Percentiles rank a stretch among this genome's conserved stretches.
phyloP scores from a whole-genome alignment of 37 sponge, comb jelly and placozoan genomes.

The Corticium candelabrum region DNA sequence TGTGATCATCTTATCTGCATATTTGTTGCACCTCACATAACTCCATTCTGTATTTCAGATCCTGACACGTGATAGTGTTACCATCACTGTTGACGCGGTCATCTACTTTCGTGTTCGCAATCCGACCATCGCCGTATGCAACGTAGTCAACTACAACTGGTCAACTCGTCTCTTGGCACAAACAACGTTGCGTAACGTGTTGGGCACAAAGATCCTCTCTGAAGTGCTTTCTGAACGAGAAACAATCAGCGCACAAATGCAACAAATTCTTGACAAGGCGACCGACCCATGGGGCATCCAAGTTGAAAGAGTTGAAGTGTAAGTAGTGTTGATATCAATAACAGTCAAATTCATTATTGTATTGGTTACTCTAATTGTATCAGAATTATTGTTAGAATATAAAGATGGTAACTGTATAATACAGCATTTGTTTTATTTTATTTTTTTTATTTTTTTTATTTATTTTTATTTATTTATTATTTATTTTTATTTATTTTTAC shows the following conservation, averaged over 20 bases:
- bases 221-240: constrained; percentile 75
- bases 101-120: constrained; percentile 71
- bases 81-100: constrained; percentile 88
- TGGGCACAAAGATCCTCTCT: constrained; percentile 79
- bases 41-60: constrained; percentile 44
- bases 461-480: too few relatives aligned
- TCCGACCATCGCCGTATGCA: constrained; percentile 66
- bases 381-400: too few relatives aligned
- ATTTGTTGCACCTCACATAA: too few relatives aligned
- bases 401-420: too few relatives aligned
- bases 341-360: background rate
- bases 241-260: constrained; percentile 39
- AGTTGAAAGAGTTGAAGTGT: constrained; percentile 88
- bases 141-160: constrained; percentile 41
- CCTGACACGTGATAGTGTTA: constrained; percentile 86
- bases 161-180: constrained; percentile 88
- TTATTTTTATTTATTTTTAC: too few relatives aligned
- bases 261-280: constrained; percentile 65
- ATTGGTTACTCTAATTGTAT: too few relatives aligned
- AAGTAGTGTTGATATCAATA: constrained; percentile 11
- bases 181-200: constrained; percentile 86
- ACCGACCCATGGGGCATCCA: constrained; percentile 97
- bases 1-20: too few relatives aligned
- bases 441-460: too few relatives aligned
- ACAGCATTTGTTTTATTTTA: too few relatives aligned